Percentiles rank a stretch among this genome's conserved stretches.
Evolutionary conservation across 1,140 invertebrate genomes (phyloP).

Genomic region (Danaus plexippus): DNA sequence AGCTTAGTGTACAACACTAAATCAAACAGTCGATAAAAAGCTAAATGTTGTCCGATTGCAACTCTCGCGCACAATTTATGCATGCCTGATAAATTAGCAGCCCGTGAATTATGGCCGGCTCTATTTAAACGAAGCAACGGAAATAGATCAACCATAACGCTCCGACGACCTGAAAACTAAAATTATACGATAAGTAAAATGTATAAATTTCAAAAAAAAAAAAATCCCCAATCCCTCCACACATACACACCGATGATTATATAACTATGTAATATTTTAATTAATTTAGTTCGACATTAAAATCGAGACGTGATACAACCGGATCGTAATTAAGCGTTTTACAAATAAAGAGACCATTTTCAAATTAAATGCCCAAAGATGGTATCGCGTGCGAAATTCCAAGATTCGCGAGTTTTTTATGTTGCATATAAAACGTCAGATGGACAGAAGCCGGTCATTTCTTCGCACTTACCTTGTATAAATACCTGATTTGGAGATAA

Average conservation of each 20-base stretch:
- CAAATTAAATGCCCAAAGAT: constrained; percentile 2
- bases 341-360: too few species aligned
- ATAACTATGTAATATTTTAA: too few species aligned
- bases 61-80: constrained; percentile 60
- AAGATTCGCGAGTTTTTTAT: constrained; percentile 17
- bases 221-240: too few species aligned
- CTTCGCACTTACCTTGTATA: constrained; percentile 14
- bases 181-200: too few species aligned
- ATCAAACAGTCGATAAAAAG: constrained; percentile 70
- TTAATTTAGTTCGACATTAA: too few species aligned
- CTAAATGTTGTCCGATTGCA: constrained; percentile 66
- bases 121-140: constrained; percentile 11
- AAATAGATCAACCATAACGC: too few species aligned
- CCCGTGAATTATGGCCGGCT: constrained; percentile 47
- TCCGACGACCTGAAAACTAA: too few species aligned
- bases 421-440: constrained; percentile 15
- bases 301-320: too few species aligned
- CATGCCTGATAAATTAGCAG: constrained; percentile 60
- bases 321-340: too few species aligned
- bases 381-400: constrained; percentile 30
- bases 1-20: constrained; percentile 41
- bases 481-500: constrained; percentile 19
- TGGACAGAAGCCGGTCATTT: constrained; percentile 20
- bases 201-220: too few species aligned
- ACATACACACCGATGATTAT: too few species aligned